phyloP scores from a whole-genome alignment of 2,113 vertebrate species.

The Larimichthys polyactis region DNA sequence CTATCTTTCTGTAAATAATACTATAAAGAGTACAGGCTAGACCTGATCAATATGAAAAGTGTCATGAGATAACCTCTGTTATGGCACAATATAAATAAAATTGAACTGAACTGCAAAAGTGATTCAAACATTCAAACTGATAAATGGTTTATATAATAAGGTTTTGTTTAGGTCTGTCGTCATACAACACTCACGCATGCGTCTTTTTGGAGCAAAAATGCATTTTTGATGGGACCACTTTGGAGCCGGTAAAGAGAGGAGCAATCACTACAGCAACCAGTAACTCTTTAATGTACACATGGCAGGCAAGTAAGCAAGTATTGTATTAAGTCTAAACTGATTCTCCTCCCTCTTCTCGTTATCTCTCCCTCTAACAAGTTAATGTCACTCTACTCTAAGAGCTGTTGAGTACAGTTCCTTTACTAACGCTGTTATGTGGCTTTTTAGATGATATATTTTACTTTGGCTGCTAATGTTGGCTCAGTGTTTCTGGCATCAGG shows the following conservation, averaged over 20 bases:
- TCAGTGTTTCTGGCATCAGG: slow-evolving; percentile 70
- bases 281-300: not conserved
- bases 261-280: not conserved
- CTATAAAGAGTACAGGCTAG: no score
- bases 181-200: no score
- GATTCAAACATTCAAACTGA: no score
- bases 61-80: no score
- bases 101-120: no score
- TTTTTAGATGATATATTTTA: slow-evolving; percentile 68
- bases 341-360: not conserved
- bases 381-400: slow-evolving; percentile 57
- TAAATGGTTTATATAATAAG: no score
- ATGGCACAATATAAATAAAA: no score
- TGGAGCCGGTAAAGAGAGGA: not conserved
- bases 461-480: slow-evolving; percentile 66
- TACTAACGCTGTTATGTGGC: slow-evolving; percentile 73
- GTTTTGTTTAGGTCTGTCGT: no score
- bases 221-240: not conserved
- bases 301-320: not conserved
- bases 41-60: no score
- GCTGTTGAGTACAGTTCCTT: slow-evolving; percentile 41
- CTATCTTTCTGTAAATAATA: not conserved
- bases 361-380: slow-evolving; percentile 49
- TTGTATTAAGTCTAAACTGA: slow-evolving; percentile 4
- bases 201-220: not conserved